These are phyloP conservation scores for Meloidogyne hapla DNA, from an alignment of 1,140 invertebrate genomes.

Conservation along the genomic window DNA sequence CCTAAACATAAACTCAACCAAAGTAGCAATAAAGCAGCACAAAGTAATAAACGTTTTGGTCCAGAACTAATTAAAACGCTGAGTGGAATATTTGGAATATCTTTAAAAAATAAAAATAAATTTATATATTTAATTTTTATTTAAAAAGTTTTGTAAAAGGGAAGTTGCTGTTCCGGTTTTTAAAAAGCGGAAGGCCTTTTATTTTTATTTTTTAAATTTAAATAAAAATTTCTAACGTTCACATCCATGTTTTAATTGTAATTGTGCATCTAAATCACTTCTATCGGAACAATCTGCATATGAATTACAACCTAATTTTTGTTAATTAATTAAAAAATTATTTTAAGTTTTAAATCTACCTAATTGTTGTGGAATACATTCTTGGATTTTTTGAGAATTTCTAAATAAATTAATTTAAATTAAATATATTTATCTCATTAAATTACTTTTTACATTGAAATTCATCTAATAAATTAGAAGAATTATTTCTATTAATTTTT, in stretches of 20 bases:
- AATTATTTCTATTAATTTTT: neutral
- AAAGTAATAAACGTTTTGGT: slow-evolving; percentile 27
- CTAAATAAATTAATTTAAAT: neutral
- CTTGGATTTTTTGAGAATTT: neutral
- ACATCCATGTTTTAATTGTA: slow-evolving; percentile 30
- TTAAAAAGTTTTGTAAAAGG: no score
- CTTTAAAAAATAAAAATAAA: slow-evolving; percentile 4
- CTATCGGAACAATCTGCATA: slow-evolving; percentile 37
- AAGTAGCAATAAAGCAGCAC: slow-evolving; percentile 8
- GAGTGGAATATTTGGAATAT: slow-evolving; percentile 3
- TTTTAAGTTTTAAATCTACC: no score
- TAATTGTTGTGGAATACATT: slow-evolving; percentile 33
- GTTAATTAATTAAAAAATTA: no score
- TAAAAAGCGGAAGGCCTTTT: no score
- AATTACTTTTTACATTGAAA: neutral
- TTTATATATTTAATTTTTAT: no score
- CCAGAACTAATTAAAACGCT: slow-evolving; percentile 14
- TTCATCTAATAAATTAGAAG: neutral
- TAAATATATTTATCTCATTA: neutral
- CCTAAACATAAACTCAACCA: slow-evolving; percentile 27
- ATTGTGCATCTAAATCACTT: slow-evolving; percentile 22
- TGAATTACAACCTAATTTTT: slow-evolving; percentile 35
- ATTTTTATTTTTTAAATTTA: neutral
- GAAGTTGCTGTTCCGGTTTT: no score
- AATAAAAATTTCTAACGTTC: slow-evolving; percentile 22